Percentiles rank a stretch among this genome's conserved stretches.
Evolutionary conservation across 2,113 vertebrate genomes (phyloP).

Genomic region (Motacilla alba): DNA sequence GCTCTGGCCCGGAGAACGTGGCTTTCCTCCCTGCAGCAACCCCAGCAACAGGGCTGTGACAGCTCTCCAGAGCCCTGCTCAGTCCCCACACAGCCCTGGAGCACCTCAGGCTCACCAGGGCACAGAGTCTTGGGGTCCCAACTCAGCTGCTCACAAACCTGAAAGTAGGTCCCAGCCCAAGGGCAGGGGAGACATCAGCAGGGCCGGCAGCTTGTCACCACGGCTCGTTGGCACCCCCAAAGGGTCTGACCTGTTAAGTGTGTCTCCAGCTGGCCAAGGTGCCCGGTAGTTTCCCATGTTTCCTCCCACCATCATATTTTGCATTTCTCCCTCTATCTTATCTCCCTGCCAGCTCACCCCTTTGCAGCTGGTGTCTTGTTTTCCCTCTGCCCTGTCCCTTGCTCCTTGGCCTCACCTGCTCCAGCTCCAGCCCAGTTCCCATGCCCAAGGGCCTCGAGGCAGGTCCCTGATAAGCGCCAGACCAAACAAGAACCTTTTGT

Average conservation of each 20-base stretch:
- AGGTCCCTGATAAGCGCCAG: constrained; percentile 57
- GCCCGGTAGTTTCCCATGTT: constrained; percentile 1
- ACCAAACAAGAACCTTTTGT: constrained; percentile 66
- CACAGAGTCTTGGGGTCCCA: not conserved
- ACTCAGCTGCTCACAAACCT: not conserved
- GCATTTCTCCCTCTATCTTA: constrained; percentile 66
- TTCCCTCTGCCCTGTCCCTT: not conserved
- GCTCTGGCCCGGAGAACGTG: rapidly evolving
- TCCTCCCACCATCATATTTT: constrained; percentile 29
- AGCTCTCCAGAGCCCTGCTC: not conserved
- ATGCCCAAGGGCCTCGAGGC: constrained; percentile 13
- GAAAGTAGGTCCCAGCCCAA: not conserved
- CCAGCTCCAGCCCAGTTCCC: not conserved
- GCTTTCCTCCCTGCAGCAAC: not conserved
- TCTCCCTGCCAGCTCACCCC: not conserved
- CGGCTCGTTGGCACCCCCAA: rapidly evolving
- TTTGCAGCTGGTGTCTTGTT: constrained; percentile 60
- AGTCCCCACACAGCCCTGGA: not conserved
- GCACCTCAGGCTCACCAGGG: not conserved
- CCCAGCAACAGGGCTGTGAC: not conserved
- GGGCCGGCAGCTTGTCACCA: not conserved
- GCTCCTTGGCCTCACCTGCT: constrained; percentile 42
- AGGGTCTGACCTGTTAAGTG: not conserved
- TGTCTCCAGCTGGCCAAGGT: not conserved
- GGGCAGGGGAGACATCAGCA: rapidly evolving